phyloP scores from a whole-genome alignment of 2,113 vertebrate genomes.

The Saiga tatarica region DNA sequence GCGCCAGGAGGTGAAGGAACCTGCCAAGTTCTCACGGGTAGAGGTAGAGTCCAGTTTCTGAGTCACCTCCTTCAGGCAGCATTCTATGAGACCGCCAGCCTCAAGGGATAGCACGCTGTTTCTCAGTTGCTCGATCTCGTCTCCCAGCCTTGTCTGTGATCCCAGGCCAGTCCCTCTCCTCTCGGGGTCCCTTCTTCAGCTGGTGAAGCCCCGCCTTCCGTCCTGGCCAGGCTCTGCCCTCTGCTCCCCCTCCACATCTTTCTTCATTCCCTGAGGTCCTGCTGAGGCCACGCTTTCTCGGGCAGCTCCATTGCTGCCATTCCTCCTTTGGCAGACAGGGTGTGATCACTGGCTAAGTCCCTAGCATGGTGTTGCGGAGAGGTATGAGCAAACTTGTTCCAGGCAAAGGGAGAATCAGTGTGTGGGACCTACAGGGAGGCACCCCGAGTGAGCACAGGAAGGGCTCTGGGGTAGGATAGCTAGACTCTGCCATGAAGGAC shows the following conservation, averaged over 20 bases:
- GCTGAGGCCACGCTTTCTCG: neutral
- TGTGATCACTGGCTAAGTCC: neutral
- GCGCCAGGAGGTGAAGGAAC: neutral
- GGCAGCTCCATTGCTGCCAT: neutral
- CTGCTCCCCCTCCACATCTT: neutral
- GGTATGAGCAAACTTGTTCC: neutral
- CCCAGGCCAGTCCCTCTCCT: neutral
- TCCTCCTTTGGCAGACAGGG: neutral
- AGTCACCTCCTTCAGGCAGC: neutral
- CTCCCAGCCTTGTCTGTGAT: neutral
- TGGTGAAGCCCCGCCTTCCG: neutral
- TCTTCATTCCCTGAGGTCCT: neutral
- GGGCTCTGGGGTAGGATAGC: neutral
- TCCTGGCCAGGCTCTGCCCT: neutral
- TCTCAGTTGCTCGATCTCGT: neutral
- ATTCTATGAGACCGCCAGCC: neutral
- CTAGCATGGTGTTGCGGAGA: neutral
- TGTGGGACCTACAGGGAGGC: neutral
- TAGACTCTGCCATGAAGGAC: neutral
- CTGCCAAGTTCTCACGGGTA: neutral
- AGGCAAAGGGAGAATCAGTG: neutral
- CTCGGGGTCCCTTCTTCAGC: neutral
- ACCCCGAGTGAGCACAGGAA: neutral
- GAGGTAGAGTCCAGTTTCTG: neutral
- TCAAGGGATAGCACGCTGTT: neutral